Conservation (phyloP, 1,140 invertebrate species). For the Atopsyche davidsoni region DNA sequence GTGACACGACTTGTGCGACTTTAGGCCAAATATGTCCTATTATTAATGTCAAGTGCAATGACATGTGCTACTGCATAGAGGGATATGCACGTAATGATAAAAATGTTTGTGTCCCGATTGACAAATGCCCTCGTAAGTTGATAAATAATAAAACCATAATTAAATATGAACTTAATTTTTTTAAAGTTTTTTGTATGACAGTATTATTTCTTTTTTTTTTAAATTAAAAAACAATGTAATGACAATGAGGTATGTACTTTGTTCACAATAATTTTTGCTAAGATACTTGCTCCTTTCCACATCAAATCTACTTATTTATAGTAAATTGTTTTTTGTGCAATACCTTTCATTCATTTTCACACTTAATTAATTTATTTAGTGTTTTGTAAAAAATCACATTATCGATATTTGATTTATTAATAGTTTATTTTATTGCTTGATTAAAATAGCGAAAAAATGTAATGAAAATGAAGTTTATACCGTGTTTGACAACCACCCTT, state of each 20-base stretch:
- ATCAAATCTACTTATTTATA: too few species aligned
- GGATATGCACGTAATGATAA: constrained; percentile 41
- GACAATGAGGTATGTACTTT: too few species aligned
- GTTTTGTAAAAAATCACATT: too few species aligned
- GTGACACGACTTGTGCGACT: constrained; percentile 37
- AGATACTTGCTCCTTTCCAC: too few species aligned
- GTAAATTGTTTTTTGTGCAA: too few species aligned
- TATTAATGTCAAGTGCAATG: constrained; percentile 43
- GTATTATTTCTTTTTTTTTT: background rate
- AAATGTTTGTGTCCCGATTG: constrained; percentile 40
- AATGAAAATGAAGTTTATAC: constrained; percentile 3
- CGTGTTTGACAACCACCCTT: constrained; percentile 3
- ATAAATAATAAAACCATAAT: too few species aligned
- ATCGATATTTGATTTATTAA: too few species aligned
- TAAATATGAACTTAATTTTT: too few species aligned
- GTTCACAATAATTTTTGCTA: too few species aligned
- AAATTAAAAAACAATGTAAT: too few species aligned
- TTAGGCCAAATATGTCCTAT: constrained; percentile 43
- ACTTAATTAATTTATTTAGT: too few species aligned
- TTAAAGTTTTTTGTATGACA: background rate
- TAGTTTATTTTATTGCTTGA: background rate
- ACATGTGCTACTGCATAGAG: constrained; percentile 47
- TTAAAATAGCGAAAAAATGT: background rate
- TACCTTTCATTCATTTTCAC: too few species aligned
- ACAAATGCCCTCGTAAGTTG: constrained; percentile 31